phyloP scores from a whole-genome alignment of 2,113 vertebrate genomes.

The Ceuthmochares aereus region DNA sequence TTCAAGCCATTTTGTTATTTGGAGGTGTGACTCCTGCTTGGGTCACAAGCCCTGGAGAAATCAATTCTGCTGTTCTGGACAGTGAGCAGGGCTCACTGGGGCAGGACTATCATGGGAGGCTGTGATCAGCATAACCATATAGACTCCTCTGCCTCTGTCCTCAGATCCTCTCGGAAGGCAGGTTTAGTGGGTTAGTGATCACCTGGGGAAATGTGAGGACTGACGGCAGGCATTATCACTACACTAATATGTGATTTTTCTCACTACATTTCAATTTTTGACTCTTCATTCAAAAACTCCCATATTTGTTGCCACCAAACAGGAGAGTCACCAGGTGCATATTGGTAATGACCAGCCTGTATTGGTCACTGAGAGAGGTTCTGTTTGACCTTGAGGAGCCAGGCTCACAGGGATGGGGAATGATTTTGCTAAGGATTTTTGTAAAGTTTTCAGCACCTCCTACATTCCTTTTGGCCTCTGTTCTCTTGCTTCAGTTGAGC shows the following conservation, averaged over 20 bases:
- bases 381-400: not conserved
- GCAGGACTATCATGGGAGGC: not conserved
- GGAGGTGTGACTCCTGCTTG: not conserved
- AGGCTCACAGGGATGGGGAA: not conserved
- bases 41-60: not conserved
- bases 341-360: not conserved
- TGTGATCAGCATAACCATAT: rapidly evolving
- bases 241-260: not conserved
- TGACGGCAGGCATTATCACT: not conserved
- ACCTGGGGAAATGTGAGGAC: not conserved
- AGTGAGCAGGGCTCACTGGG: not conserved
- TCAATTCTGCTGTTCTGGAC: not conserved
- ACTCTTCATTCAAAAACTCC: not conserved
- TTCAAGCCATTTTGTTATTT: not conserved
- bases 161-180: not conserved
- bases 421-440: not conserved
- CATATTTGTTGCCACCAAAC: not conserved
- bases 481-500: not conserved
- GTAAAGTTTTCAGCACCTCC: not conserved
- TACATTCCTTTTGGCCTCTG: not conserved
- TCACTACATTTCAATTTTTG: not conserved
- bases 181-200: not conserved
- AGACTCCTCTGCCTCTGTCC: not conserved
- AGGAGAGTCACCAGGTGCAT: rapidly evolving
- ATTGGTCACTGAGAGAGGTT: not conserved